A percentile compares a stretch with the other conserved stretches of the same genome.
These are phyloP conservation scores for Xiphophorus birchmanni DNA, from an alignment of 2,797 vertebrate species.

Conservation along the genomic window DNA sequence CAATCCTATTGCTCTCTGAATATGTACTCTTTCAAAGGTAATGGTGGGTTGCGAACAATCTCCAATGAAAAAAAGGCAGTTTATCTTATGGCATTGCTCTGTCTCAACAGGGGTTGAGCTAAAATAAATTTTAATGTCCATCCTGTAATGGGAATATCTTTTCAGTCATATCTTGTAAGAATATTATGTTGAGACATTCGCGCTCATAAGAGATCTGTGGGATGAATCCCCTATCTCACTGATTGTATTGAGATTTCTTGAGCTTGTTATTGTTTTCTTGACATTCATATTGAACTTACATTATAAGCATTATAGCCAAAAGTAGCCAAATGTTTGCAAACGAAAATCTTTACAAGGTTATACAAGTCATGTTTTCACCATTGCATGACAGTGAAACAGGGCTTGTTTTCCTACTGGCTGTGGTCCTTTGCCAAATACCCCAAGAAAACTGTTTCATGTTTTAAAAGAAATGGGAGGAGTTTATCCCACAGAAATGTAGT, in stretches of 20 bases:
- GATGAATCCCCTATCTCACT: constrained; percentile 23
- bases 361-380: neutral
- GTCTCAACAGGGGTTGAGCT: constrained; percentile 48
- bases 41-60: constrained; percentile 24
- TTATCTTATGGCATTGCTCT: constrained; percentile 28
- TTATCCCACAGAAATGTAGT: neutral
- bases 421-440: neutral
- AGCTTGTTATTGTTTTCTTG: constrained; percentile 33
- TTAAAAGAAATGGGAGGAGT: neutral
- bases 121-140: constrained; percentile 55
- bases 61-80: constrained; percentile 36
- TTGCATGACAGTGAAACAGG: neutral
- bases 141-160: constrained; percentile 37
- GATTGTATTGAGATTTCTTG: constrained; percentile 9
- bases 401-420: neutral
- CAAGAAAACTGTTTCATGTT: neutral
- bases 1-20: constrained; percentile 21
- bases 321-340: too few species aligned
- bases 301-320: neutral
- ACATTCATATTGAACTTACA: constrained; percentile 28
- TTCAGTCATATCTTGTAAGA: constrained; percentile 42
- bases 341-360: neutral
- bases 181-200: neutral
- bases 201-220: constrained; percentile 32
- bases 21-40: constrained; percentile 11